These are phyloP conservation scores for Muscicapa comitata DNA, from an alignment of 2,797 vertebrate genomes.

Conservation along the genomic window DNA sequence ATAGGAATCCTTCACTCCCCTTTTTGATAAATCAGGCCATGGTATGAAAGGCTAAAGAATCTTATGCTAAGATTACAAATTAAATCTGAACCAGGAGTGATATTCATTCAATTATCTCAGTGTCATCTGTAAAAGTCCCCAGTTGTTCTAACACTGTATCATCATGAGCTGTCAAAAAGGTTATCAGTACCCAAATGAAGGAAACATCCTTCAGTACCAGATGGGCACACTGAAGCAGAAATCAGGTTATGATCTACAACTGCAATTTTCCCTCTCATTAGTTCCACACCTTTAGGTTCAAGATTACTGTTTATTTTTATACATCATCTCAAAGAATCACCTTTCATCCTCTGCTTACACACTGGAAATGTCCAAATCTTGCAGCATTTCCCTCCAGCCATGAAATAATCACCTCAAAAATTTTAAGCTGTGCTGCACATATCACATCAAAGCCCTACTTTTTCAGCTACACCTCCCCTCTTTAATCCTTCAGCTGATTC, in stretches of 20 bases:
- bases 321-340: not conserved
- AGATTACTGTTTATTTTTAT: not conserved
- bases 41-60: not conserved
- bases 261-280: not conserved
- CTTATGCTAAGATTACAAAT: not conserved
- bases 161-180: not conserved
- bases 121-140: not conserved
- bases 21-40: not conserved
- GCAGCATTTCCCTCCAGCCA: not conserved
- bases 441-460: not conserved
- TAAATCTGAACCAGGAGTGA: not conserved
- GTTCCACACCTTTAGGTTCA: not conserved
- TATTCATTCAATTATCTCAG: not conserved
- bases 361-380: not conserved
- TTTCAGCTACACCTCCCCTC: not conserved
- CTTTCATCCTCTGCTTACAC: not conserved
- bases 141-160: accelerated
- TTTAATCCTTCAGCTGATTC: not conserved
- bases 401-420: not conserved
- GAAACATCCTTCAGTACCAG: not conserved
- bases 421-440: not conserved
- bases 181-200: not conserved
- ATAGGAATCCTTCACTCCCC: not conserved
- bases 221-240: not conserved
- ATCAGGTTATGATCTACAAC: not conserved